Evolutionary conservation across 30 jellyfish, hydroid and myxozoan genomes (phyloP).

Genomic region (Hydractinia symbiolongicarpus): DNA sequence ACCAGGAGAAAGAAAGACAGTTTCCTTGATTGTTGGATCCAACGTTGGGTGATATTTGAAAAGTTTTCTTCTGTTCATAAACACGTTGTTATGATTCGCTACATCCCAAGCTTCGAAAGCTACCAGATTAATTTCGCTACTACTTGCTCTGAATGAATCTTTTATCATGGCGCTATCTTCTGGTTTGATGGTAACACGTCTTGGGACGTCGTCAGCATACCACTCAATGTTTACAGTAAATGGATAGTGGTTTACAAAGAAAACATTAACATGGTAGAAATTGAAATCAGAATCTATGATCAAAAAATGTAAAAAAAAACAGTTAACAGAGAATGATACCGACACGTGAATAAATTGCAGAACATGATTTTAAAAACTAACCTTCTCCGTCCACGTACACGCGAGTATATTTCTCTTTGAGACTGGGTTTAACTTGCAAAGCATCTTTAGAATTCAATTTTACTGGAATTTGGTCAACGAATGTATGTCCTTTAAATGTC

Average conservation of each 20-base stretch:
- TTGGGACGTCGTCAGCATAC: neutral
- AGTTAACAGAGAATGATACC: neutral
- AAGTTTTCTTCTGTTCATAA: neutral
- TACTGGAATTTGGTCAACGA: neutral
- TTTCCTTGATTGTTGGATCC: neutral
- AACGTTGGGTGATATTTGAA: neutral
- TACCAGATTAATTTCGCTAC: neutral
- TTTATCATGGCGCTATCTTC: neutral
- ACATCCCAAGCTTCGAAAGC: constrained; percentile 19
- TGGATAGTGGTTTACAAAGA: neutral
- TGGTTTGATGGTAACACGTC: neutral
- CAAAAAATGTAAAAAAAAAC: neutral
- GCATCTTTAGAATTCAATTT: neutral
- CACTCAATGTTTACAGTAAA: constrained; percentile 11
- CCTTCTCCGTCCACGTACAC: constrained; percentile 1
- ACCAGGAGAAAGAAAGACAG: constrained; percentile 10
- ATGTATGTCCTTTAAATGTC: neutral
- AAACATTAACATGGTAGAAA: neutral
- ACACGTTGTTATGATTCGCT: neutral
- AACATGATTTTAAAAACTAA: neutral
- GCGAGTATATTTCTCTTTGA: neutral
- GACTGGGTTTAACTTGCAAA: neutral
- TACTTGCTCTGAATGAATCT: neutral
- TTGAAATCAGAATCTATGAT: neutral
- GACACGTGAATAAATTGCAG: neutral